phyloP scores from a whole-genome alignment of 2,113 vertebrate genomes.

The Halcyon malimbica region DNA sequence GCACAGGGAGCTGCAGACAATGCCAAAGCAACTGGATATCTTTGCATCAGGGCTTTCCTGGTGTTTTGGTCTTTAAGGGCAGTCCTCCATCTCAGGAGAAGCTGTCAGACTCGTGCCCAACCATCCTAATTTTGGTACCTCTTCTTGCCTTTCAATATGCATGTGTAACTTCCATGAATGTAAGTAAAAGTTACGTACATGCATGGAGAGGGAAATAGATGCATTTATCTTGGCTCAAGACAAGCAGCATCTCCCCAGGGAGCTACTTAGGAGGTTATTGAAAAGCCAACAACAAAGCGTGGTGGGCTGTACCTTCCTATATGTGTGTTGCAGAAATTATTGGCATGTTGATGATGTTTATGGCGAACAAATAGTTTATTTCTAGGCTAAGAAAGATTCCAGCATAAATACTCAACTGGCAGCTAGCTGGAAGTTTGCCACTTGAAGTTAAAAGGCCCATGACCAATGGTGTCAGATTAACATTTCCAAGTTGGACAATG shows the following conservation, averaged over 20 bases:
- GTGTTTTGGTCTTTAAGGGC: not conserved
- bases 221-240: slow-evolving; percentile 42
- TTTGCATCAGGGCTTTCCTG: not conserved
- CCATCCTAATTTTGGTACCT: not conserved
- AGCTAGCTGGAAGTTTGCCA: slow-evolving; percentile 71
- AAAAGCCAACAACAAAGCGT: slow-evolving; percentile 25
- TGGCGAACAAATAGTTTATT: slow-evolving; percentile 57
- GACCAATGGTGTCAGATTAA: slow-evolving; percentile 71
- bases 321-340: slow-evolving; percentile 23
- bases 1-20: not conserved
- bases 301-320: not conserved
- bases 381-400: slow-evolving; percentile 66
- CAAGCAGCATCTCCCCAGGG: slow-evolving; percentile 22
- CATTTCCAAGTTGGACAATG: slow-evolving; percentile 73
- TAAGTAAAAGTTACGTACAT: not conserved
- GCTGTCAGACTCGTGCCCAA: not conserved
- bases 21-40: not conserved
- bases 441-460: slow-evolving; percentile 66
- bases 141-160: not conserved
- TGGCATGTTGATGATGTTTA: not conserved
- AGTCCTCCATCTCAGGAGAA: not conserved
- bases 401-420: slow-evolving; percentile 70
- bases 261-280: slow-evolving; percentile 31
- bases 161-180: not conserved
- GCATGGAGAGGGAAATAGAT: not conserved